A percentile compares a stretch with the other conserved stretches of the same genome.
phyloP scores from a whole-genome alignment of 2,113 vertebrate species.

The Rhinogobius similis region DNA sequence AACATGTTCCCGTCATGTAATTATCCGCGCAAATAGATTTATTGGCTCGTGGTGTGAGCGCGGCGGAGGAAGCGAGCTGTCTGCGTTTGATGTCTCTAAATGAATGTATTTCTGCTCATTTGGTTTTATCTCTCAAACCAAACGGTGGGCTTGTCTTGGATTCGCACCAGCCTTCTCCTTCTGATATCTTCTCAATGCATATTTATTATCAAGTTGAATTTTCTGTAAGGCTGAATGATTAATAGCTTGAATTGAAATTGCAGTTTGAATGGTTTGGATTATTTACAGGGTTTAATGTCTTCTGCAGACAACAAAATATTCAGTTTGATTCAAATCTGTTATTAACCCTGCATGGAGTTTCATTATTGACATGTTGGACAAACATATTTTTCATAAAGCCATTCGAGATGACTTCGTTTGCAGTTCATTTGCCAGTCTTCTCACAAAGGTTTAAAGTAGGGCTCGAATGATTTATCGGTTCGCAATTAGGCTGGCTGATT shows the following conservation, averaged over 20 bases:
- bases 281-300: neutral
- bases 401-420: no score
- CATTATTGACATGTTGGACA: no score
- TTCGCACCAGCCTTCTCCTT: neutral
- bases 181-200: constrained; percentile 1
- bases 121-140: neutral
- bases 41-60: neutral
- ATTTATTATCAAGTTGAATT: neutral
- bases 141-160: neutral
- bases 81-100: constrained; percentile 8
- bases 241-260: neutral
- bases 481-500: no score
- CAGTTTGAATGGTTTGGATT: neutral
- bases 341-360: no score
- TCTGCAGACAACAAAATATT: neutral
- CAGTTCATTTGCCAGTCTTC: no score
- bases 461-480: no score
- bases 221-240: neutral
- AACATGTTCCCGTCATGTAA: neutral
- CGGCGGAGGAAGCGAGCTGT: neutral
- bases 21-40: constrained; percentile 5
- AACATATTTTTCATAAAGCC: no score
- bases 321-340: neutral
- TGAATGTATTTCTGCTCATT: constrained; percentile 5
- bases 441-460: no score